Percentiles rank a stretch among this genome's conserved stretches.
Conservation (phyloP, 2,113 vertebrate species). For the Smithornis capensis region DNA sequence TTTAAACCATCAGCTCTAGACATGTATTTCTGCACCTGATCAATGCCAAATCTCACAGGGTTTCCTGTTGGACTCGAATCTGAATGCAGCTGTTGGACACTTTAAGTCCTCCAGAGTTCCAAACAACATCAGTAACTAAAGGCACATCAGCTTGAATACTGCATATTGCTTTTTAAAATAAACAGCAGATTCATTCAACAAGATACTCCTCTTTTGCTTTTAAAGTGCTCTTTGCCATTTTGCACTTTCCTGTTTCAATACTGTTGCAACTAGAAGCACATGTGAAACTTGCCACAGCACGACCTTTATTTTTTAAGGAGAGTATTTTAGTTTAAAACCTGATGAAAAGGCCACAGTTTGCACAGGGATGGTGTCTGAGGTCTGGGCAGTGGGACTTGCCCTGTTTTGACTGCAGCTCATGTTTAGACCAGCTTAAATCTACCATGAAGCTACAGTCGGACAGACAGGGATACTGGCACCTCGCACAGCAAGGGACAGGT, state of each 20-base stretch:
- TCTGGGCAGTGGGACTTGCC: neutral
- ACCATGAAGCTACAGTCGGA: neutral
- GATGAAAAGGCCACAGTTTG: neutral
- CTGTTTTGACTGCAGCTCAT: neutral
- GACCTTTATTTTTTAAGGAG: neutral
- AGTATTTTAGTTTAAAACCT: neutral
- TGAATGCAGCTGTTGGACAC: neutral
- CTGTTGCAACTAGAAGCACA: neutral
- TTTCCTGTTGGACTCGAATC: neutral
- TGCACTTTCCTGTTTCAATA: neutral
- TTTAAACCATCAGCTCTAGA: slow-evolving; percentile 10
- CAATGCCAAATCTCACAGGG: neutral
- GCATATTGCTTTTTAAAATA: neutral
- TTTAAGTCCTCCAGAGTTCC: neutral
- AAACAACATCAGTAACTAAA: neutral
- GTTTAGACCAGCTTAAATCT: neutral
- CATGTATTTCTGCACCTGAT: neutral
- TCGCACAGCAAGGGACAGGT: neutral
- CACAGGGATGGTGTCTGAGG: neutral
- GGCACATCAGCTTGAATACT: neutral
- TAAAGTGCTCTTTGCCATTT: neutral
- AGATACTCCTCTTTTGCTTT: neutral
- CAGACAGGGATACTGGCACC: neutral
- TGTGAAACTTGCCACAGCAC: neutral
- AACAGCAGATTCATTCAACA: neutral